Percentiles rank a stretch among this genome's conserved stretches.
Conservation (phyloP, 2,113 vertebrate genomes). For the Pipra filicauda region DNA sequence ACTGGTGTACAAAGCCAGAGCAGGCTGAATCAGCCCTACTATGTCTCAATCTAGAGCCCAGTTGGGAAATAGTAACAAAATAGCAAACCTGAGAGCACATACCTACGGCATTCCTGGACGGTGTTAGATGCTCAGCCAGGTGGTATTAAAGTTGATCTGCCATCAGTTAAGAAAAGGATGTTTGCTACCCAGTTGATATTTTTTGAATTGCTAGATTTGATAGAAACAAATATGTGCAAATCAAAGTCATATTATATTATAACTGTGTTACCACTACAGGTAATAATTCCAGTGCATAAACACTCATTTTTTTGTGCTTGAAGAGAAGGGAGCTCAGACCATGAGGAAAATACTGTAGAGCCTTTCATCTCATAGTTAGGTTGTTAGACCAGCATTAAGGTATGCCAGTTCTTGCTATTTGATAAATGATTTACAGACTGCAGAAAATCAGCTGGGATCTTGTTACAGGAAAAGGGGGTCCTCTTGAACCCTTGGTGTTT, state of each 20-base stretch:
- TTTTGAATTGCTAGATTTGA: not conserved
- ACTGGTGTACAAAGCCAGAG: not conserved
- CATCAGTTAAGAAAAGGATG: not conserved
- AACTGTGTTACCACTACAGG: not conserved
- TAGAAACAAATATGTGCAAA: not conserved
- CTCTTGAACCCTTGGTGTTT: not conserved
- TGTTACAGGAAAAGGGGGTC: not conserved
- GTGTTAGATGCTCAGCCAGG: not conserved
- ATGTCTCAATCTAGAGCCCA: not conserved
- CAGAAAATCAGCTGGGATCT: not conserved
- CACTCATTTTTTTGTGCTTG: not conserved
- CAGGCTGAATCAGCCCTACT: not conserved
- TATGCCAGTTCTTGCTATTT: not conserved
- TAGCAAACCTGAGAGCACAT: not conserved
- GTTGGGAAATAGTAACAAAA: not conserved
- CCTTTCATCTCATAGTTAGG: not conserved
- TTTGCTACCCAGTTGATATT: not conserved
- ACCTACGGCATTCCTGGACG: not conserved
- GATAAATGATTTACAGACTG: not conserved
- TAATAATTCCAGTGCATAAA: not conserved
- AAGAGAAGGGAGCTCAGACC: not conserved
- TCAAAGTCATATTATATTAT: not conserved
- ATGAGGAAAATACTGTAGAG: not conserved
- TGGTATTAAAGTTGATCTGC: not conserved
- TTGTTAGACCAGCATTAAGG: not conserved